Base-by-base conservation (phyloP, 1,140 invertebrate genomes). In the Venturia canescens region DNA sequence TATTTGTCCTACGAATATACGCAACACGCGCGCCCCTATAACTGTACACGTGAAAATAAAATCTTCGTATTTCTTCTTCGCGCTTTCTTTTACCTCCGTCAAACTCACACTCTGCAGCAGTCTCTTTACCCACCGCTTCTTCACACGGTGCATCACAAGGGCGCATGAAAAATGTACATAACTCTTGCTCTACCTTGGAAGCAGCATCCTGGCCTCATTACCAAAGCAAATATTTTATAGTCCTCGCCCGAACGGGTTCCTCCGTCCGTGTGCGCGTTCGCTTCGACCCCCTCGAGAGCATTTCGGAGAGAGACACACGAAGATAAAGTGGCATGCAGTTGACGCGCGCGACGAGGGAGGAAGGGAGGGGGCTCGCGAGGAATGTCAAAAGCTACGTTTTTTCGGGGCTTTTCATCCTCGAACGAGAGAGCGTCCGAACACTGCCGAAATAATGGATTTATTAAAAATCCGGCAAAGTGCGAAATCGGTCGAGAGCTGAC, bases 211-310 rank as follows among this genome's bases (percentile, higher is more conserved):
- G 88, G 90, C 90, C 90, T 92, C 90, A 91, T 92, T 92, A 91
- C 89, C 86, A 91, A 91, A 92, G 90, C 89, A 92, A 92, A 92
- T 92, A 92, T 92, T 91, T 91, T 89, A 92, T 90, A 92, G 90
- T 89, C 7, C 90, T 84, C 87, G 86, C 85, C 83, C 86, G 87
- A 87, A 84, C 87, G 84, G 83, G 80, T 84, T 85, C 88, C 38
- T 44, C 11, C 38, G 38, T 44, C 1, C 13, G 1, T 5, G 13
- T 5, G 38, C 85, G 86, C 86, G 78, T 84, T 67, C 72, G 34
- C 66, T 70, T 76, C 67, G 72, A 72, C 16, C 81, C 57, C 81
- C 57, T 75, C 29, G 69, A 79, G 48, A 66, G 21, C 3, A 63
- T 53, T 21, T 63, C 60, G 60, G 27, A 63, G n/a, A 63, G n/a